A percentile compares a stretch with the other conserved stretches of the same genome.
phyloP scores from a whole-genome alignment of 2,113 vertebrate genomes.

The Ornithorhynchus anatinus region DNA sequence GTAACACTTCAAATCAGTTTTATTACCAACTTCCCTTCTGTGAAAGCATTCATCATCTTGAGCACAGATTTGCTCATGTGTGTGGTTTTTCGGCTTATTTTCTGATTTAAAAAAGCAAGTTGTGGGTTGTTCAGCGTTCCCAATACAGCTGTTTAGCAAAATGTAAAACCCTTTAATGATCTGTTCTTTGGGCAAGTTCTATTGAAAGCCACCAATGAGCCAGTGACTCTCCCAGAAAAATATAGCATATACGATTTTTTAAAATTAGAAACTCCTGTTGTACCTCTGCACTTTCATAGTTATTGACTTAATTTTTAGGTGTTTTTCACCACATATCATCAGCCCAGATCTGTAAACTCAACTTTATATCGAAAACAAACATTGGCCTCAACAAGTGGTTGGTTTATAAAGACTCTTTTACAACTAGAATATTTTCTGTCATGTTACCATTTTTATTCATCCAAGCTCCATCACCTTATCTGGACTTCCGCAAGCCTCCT shows the following conservation, averaged over 20 bases:
- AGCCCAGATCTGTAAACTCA: constrained; percentile 29
- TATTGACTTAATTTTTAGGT: not conserved
- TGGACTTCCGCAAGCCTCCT: constrained; percentile 44
- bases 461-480: not conserved
- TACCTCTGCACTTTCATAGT: constrained; percentile 6
- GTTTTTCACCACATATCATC: not conserved
- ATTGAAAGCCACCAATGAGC: constrained; percentile 10
- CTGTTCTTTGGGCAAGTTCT: constrained; percentile 19
- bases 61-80: constrained; percentile 30
- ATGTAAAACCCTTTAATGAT: constrained; percentile 35
- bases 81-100: constrained; percentile 54
- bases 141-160: constrained; percentile 44
- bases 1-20: constrained; percentile 28
- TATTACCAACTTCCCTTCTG: constrained; percentile 6
- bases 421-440: not conserved
- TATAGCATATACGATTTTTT: constrained; percentile 34
- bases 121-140: constrained; percentile 34
- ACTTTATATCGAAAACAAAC: not conserved
- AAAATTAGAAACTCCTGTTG: constrained; percentile 44
- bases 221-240: constrained; percentile 12
- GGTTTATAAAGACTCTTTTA: not conserved
- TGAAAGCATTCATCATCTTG: constrained; percentile 19
- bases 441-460: not conserved
- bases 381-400: not conserved
- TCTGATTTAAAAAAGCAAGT: constrained; percentile 37